Percentiles rank a stretch among this genome's conserved stretches.
Conservation (phyloP, 2,888 invertebrate genomes). For the Copidosoma aretas region DNA sequence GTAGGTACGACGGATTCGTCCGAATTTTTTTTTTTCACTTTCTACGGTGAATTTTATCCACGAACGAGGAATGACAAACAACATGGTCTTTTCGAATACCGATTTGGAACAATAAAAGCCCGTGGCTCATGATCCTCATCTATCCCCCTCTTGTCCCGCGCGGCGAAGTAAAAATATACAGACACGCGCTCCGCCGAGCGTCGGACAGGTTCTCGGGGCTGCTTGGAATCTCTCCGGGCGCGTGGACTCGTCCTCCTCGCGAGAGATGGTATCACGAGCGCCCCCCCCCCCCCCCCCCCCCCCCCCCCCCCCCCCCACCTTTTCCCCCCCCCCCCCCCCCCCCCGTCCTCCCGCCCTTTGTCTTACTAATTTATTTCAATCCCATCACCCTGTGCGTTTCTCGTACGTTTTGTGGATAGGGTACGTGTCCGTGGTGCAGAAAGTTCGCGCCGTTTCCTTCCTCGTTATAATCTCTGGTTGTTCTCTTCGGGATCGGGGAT, state of each 20-base stretch:
- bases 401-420: slow-evolving; percentile 32
- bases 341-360: no score
- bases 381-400: slow-evolving; percentile 6
- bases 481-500: no score
- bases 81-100: no score
- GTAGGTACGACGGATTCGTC: no score
- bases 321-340: no score
- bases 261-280: slow-evolving; percentile 33
- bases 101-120: slow-evolving; percentile 7
- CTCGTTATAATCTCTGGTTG: no score
- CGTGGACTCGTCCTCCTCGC: slow-evolving; percentile 23
- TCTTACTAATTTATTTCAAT: slow-evolving; percentile 19
- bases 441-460: slow-evolving; percentile 24
- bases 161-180: slow-evolving; percentile 30
- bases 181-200: slow-evolving; percentile 27
- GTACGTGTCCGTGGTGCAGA: slow-evolving; percentile 1
- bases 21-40: no score
- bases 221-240: slow-evolving; percentile 33
- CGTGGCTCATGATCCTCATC: no score
- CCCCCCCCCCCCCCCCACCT: no score
- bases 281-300: no score
- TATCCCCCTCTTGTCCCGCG: background rate
- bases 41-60: no score
- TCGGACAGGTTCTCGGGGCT: slow-evolving; percentile 37
- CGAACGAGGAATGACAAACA: no score